These are phyloP conservation scores for Hydrotaea cyrtoneurina DNA, from an alignment of 2,888 invertebrate genomes.

Conservation along the genomic window DNA sequence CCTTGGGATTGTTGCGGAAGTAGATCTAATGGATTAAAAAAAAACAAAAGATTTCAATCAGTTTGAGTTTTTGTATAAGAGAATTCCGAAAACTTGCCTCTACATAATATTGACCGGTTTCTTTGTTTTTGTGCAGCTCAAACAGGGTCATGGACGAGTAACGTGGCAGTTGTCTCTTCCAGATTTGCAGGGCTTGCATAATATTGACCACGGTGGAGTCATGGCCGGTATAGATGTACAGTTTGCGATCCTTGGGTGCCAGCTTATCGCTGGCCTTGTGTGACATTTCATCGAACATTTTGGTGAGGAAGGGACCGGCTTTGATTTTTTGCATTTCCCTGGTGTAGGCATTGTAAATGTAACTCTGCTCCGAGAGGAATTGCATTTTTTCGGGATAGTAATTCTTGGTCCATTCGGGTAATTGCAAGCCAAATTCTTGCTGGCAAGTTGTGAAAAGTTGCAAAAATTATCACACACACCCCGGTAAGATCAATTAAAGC, in stretches of 20 bases:
- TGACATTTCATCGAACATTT: constrained; percentile 84
- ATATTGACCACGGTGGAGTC: constrained; percentile 87
- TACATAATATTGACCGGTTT: constrained; percentile 81
- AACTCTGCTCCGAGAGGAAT: constrained; percentile 83
- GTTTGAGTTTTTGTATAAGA: too few relatives aligned
- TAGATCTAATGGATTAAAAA: constrained; percentile 75
- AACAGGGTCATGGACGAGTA: constrained; percentile 85
- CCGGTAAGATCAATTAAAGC: too few relatives aligned
- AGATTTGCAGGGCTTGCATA: constrained; percentile 84
- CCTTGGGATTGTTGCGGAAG: constrained; percentile 82
- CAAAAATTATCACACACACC: too few relatives aligned
- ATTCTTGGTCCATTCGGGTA: constrained; percentile 84
- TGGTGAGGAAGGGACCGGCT: constrained; percentile 84
- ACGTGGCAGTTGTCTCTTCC: constrained; percentile 85
- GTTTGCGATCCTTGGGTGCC: constrained; percentile 82
- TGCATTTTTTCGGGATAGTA: constrained; percentile 84
- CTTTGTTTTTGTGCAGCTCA: constrained; percentile 83
- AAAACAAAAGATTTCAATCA: too few relatives aligned
- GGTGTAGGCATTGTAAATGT: constrained; percentile 83
- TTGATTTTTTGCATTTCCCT: constrained; percentile 84
- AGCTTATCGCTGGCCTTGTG: constrained; percentile 81
- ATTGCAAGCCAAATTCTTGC: constrained; percentile 82
- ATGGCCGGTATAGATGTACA: constrained; percentile 87
- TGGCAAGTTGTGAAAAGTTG: constrained; percentile 69
- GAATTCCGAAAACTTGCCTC: constrained; percentile 70